phyloP scores from a whole-genome alignment of 2,888 invertebrate species.

The Drosophila flavopinicola region DNA sequence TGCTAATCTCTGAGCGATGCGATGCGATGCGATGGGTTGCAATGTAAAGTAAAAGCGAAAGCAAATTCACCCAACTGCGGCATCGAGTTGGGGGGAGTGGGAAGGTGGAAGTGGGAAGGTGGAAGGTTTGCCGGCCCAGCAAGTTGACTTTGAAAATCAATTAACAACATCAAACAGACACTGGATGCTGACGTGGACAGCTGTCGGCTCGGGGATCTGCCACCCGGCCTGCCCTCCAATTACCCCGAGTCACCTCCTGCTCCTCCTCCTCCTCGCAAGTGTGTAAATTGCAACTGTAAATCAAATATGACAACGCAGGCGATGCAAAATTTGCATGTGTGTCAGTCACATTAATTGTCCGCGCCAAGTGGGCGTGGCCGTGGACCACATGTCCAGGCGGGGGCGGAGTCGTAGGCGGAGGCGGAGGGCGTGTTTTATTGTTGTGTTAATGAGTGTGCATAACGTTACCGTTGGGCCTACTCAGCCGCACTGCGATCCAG shows the following conservation, averaged over 20 bases:
- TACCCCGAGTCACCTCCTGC: background rate
- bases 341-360: conserved; percentile 79
- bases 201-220: conserved; percentile 47
- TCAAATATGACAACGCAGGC: conserved; percentile 79
- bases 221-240: conserved; percentile 20
- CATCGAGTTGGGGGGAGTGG: background rate
- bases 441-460: conserved; percentile 78
- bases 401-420: background rate
- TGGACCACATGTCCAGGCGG: background rate
- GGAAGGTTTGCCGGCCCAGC: conserved; percentile 38
- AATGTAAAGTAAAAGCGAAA: conserved; percentile 61
- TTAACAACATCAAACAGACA: conserved; percentile 84
- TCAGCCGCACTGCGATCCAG: background rate
- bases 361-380: conserved; percentile 45
- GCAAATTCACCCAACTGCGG: conserved; percentile 36
- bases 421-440: conserved; percentile 62
- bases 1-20: conserved; percentile 71
- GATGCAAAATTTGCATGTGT: conserved; percentile 76
- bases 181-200: conserved; percentile 71
- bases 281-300: conserved; percentile 81
- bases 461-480: conserved; percentile 35
- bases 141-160: conserved; percentile 84
- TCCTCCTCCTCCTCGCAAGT: conserved; percentile 43
- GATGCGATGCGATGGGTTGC: conserved; percentile 13
- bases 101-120: background rate